Conservation (phyloP, 2,888 invertebrate species). For the Hesperia comma region DNA sequence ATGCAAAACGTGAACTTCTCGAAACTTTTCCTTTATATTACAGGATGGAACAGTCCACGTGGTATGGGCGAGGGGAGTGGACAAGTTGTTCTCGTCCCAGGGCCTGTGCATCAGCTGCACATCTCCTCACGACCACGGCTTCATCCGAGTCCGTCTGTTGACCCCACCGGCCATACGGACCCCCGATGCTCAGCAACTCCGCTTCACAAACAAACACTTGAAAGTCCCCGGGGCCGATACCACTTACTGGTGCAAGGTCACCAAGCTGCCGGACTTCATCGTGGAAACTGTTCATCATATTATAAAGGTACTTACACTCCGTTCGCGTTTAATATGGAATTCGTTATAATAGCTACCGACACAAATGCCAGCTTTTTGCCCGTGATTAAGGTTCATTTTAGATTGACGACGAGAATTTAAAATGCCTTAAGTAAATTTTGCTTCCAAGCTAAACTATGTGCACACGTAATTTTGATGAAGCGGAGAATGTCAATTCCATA, state of each 20-base stretch:
- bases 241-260: conserved; percentile 98
- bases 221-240: conserved; percentile 93
- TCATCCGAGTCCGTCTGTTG: conserved; percentile 89
- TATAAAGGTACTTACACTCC: conserved; percentile 85
- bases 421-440: too few relatives aligned
- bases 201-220: conserved; percentile 86
- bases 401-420: too few relatives aligned
- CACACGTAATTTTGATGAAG: too few relatives aligned
- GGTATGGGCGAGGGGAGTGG: conserved; percentile 92
- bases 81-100: conserved; percentile 87
- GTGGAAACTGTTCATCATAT: conserved; percentile 89
- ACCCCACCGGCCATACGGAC: conserved; percentile 68
- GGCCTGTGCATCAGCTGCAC: conserved; percentile 86
- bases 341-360: too few relatives aligned
- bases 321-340: too few relatives aligned
- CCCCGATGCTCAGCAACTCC: conserved; percentile 81
- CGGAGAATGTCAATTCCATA: too few relatives aligned
- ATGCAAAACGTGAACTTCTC: too few relatives aligned
- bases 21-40: conserved; percentile 18
- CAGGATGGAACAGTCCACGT: conserved; percentile 96
- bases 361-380: too few relatives aligned
- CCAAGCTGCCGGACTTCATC: conserved; percentile 89
- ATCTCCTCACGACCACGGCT: conserved; percentile 85
- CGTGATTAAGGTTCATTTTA: too few relatives aligned
- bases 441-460: too few relatives aligned